Conservation (phyloP, 2,888 invertebrate genomes). For the Eupeodes luniger region DNA sequence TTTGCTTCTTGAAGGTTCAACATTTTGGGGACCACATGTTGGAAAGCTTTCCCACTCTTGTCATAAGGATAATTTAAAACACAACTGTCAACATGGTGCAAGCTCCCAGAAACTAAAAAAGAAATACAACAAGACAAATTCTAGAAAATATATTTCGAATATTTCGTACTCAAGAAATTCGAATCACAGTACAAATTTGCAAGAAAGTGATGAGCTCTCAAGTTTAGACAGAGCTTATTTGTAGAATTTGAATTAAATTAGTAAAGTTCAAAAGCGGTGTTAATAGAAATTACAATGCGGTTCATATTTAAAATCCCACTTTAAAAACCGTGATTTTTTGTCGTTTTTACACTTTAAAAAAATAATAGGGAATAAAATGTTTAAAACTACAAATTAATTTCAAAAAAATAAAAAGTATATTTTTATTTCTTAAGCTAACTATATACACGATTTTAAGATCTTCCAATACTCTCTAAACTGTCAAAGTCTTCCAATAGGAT, state of each 20-base stretch:
- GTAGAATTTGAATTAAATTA: constrained; percentile 55
- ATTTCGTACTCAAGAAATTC: constrained; percentile 78
- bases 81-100: constrained; percentile 77
- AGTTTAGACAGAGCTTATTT: constrained; percentile 82
- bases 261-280: no score
- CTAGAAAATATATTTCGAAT: constrained; percentile 67
- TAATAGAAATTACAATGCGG: no score
- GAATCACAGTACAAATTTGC: constrained; percentile 61
- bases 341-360: no score
- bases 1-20: constrained; percentile 82
- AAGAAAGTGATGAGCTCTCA: constrained; percentile 82
- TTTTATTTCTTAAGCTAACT: no score
- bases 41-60: constrained; percentile 82
- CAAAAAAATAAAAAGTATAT: no score
- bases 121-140: constrained; percentile 76
- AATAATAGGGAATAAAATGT: no score
- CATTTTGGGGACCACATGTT: constrained; percentile 82
- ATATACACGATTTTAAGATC: no score
- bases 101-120: constrained; percentile 35
- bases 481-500: no score
- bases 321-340: no score
- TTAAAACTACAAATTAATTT: no score
- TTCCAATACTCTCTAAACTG: no score
- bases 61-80: constrained; percentile 79
- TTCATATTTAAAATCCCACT: no score